Conservation (phyloP, 2,888 invertebrate species). For the Tyria jacobaeae region DNA sequence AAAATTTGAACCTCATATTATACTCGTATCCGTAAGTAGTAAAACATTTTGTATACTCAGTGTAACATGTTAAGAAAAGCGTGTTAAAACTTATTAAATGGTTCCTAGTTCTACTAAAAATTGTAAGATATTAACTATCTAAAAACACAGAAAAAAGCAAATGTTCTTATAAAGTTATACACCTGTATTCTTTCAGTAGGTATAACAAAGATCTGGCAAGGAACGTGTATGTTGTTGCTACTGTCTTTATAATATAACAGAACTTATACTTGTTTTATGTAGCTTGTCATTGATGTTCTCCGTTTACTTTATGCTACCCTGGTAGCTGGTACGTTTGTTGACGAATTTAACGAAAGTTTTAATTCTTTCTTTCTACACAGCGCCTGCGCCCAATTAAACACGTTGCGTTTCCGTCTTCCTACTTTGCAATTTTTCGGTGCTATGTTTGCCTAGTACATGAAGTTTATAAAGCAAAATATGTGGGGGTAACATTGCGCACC, state of each 20-base stretch:
- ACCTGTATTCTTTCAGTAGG: background rate
- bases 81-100: too few relatives aligned
- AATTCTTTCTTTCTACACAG: background rate
- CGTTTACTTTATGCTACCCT: constrained; percentile 23
- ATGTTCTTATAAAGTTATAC: too few relatives aligned
- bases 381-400: background rate
- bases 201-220: background rate
- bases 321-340: constrained; percentile 20
- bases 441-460: constrained; percentile 24
- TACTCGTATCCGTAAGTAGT: too few relatives aligned
- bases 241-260: too few relatives aligned
- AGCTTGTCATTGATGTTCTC: background rate
- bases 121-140: too few relatives aligned
- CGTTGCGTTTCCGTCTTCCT: background rate
- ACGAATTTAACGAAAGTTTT: background rate
- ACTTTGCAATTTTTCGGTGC: background rate
- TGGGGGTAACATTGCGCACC: constrained; percentile 17
- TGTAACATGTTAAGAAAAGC: too few relatives aligned
- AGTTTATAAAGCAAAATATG: constrained; percentile 24
- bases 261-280: too few relatives aligned
- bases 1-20: too few relatives aligned
- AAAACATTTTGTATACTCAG: too few relatives aligned
- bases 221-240: background rate
- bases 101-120: too few relatives aligned
- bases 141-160: too few relatives aligned